These are phyloP conservation scores for Apteryx owenii DNA, from an alignment of 2,113 vertebrate genomes.

Conservation along the genomic window DNA sequence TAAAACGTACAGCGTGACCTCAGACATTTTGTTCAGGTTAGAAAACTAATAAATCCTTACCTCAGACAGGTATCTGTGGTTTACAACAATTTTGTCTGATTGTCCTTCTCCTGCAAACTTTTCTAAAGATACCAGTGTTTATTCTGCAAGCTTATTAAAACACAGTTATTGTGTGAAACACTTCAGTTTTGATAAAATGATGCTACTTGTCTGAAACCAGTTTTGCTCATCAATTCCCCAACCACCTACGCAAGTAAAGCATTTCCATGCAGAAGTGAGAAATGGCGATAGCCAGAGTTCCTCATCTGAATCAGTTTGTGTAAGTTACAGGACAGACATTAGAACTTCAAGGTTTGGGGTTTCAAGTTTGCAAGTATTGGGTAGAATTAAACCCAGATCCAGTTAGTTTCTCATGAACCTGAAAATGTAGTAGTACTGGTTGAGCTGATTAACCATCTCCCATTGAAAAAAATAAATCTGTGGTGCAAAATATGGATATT, in stretches of 20 bases:
- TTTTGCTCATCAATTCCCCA: neutral
- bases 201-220: neutral
- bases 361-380: neutral
- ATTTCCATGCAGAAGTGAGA: neutral
- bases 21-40: neutral
- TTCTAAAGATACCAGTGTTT: neutral
- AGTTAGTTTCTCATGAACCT: neutral
- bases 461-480: neutral
- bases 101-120: neutral
- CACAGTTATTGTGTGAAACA: neutral
- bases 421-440: neutral
- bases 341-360: neutral
- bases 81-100: neutral
- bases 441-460: neutral
- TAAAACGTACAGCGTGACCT: neutral
- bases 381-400: neutral
- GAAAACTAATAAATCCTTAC: neutral
- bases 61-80: neutral
- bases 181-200: neutral
- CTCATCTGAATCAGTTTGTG: neutral
- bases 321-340: neutral
- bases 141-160: neutral
- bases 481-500: neutral
- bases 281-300: neutral
- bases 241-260: neutral